These are phyloP conservation scores for Leptinotarsa lineolata DNA, from an alignment of 1,140 invertebrate species.

Conservation along the genomic window DNA sequence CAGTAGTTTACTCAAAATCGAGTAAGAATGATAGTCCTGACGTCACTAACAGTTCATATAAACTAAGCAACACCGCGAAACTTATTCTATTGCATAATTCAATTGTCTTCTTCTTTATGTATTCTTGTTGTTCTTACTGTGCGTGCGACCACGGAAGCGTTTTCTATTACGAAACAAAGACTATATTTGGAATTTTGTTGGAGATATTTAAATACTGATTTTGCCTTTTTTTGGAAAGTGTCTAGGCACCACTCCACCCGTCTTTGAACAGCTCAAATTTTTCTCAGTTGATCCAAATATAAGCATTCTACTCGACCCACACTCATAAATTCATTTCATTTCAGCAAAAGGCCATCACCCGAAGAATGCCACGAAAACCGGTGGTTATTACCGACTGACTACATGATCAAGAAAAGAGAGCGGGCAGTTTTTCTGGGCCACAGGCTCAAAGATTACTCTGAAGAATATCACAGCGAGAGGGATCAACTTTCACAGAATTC, in stretches of 20 bases:
- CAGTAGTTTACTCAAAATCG: too few relatives aligned
- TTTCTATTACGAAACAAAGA: too few relatives aligned
- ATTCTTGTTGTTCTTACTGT: too few relatives aligned
- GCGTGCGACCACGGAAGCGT: too few relatives aligned
- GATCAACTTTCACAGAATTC: slow-evolving; percentile 64
- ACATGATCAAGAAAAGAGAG: slow-evolving; percentile 91
- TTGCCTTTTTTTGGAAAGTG: too few relatives aligned
- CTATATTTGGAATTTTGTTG: too few relatives aligned
- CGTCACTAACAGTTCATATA: too few relatives aligned
- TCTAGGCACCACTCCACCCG: not conserved
- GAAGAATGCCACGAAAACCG: slow-evolving; percentile 95
- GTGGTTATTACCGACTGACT: slow-evolving; percentile 90
- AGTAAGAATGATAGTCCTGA: too few relatives aligned
- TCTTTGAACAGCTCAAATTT: not conserved
- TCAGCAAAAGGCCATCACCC: slow-evolving; percentile 86
- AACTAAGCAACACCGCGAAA: too few relatives aligned
- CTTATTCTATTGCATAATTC: too few relatives aligned
- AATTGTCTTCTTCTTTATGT: too few relatives aligned
- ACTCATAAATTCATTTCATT: slow-evolving; percentile 42
- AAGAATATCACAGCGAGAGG: slow-evolving; percentile 73
- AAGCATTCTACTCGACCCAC: not conserved
- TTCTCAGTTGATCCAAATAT: not conserved
- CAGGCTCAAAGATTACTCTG: slow-evolving; percentile 80
- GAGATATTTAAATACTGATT: too few relatives aligned
- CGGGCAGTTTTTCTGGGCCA: slow-evolving; percentile 83